Conservation (phyloP, 2,888 invertebrate genomes). For the Himalopsyche tibetana region DNA sequence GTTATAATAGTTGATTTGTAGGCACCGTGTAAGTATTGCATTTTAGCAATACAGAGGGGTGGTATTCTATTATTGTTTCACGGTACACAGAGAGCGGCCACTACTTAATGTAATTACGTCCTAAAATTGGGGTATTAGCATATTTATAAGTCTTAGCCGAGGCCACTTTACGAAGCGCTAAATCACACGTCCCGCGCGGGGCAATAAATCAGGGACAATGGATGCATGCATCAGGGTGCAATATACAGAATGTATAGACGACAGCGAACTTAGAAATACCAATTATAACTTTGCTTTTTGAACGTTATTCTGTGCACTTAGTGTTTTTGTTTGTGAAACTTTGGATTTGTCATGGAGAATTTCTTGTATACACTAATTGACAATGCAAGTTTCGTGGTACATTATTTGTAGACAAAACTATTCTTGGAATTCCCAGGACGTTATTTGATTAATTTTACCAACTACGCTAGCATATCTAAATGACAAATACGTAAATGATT, state of each 20-base stretch:
- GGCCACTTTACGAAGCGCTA: conserved; percentile 47
- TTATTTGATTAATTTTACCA: too few species aligned
- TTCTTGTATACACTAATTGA: neutral
- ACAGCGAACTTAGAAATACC: conserved; percentile 32
- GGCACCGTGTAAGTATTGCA: conserved; percentile 2
- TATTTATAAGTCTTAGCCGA: conserved; percentile 59
- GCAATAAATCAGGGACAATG: conserved; percentile 45
- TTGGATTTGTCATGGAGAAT: conserved; percentile 7
- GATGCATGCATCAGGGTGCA: conserved; percentile 33
- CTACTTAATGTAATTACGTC: conserved; percentile 62
- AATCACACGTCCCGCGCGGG: conserved; percentile 46
- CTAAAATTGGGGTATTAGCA: conserved; percentile 61
- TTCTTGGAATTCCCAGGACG: too few species aligned
- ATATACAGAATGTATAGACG: conserved; percentile 29
- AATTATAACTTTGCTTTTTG: conserved; percentile 38
- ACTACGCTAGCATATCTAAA: too few species aligned
- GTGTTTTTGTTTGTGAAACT: conserved; percentile 11
- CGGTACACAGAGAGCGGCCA: conserved; percentile 29
- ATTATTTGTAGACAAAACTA: too few species aligned
- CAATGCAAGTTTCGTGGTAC: neutral
- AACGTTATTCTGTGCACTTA: conserved; percentile 17
- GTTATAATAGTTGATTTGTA: neutral
- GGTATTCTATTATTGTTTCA: conserved; percentile 31
- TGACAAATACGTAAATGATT: too few species aligned
- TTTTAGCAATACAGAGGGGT: conserved; percentile 2